phyloP scores from a whole-genome alignment of 2,797 vertebrate genomes.

The Coilia nasus region DNA sequence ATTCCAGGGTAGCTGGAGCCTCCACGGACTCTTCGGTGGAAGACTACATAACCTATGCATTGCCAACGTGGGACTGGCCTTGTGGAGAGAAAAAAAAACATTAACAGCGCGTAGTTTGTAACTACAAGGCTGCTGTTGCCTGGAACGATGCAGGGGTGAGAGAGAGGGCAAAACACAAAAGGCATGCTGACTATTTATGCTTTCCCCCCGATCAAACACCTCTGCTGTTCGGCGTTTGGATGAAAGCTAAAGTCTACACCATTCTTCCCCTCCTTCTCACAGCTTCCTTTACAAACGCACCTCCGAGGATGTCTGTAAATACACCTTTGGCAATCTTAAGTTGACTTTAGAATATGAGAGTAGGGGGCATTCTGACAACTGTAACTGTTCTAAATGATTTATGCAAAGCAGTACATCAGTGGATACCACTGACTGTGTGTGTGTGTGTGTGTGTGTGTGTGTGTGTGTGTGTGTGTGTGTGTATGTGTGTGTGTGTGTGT shows the following conservation, averaged over 20 bases:
- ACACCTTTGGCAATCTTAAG: neutral
- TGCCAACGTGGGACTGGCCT: neutral
- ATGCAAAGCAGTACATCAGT: neutral
- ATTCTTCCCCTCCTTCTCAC: neutral
- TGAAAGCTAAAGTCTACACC: neutral
- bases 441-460: neutral
- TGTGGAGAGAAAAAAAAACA: no score
- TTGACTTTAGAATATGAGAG: neutral
- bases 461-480: neutral
- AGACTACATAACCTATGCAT: constrained; percentile 2
- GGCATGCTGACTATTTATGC: neutral
- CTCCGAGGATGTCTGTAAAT: neutral
- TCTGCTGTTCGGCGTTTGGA: neutral
- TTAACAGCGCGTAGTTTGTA: neutral
- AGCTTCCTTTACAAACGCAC: neutral
- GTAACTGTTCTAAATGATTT: neutral
- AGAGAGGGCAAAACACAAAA: neutral
- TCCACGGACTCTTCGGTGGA: neutral
- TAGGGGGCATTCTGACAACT: neutral
- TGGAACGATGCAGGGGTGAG: neutral
- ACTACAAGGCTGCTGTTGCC: neutral
- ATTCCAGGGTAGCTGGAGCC: constrained; percentile 29
- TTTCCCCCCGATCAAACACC: neutral
- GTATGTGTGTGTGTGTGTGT: no score
- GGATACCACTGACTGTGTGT: neutral